Conservation (phyloP, 2,797 vertebrate genomes). For the Toxotes lorentzi region DNA sequence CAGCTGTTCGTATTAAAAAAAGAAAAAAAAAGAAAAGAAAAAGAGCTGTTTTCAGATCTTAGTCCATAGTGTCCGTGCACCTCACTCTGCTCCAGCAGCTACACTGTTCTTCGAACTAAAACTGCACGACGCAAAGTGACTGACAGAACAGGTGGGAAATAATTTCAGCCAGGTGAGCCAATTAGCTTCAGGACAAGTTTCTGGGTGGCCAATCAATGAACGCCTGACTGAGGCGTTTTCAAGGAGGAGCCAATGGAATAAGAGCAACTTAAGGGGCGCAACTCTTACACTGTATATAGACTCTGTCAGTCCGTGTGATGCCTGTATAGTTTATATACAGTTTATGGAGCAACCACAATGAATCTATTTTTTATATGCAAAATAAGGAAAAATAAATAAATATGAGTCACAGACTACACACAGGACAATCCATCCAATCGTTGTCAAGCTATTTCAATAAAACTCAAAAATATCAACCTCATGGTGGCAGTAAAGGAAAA, state of each 20-base stretch:
- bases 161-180: slow-evolving; percentile 52
- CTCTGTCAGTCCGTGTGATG: too few relatives aligned
- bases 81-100: not conserved
- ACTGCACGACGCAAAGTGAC: not conserved
- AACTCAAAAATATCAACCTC: too few relatives aligned
- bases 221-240: not conserved
- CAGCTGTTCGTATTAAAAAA: not conserved
- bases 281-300: not conserved
- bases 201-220: slow-evolving; percentile 47
- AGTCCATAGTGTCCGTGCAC: slow-evolving; percentile 45
- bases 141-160: slow-evolving; percentile 28
- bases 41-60: slow-evolving; percentile 9
- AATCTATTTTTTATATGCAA: too few relatives aligned
- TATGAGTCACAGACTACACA: not conserved
- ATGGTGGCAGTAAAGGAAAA: too few relatives aligned
- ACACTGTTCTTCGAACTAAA: slow-evolving; percentile 17
- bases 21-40: not conserved
- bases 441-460: too few relatives aligned
- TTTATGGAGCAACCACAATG: not conserved
- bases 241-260: slow-evolving; percentile 26
- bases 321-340: too few relatives aligned
- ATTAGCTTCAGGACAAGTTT: too few relatives aligned
- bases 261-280: not conserved
- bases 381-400: not conserved
- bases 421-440: too few relatives aligned